These are phyloP conservation scores for Camelus bactrianus DNA, from an alignment of 2,113 vertebrate species.

Conservation along the genomic window DNA sequence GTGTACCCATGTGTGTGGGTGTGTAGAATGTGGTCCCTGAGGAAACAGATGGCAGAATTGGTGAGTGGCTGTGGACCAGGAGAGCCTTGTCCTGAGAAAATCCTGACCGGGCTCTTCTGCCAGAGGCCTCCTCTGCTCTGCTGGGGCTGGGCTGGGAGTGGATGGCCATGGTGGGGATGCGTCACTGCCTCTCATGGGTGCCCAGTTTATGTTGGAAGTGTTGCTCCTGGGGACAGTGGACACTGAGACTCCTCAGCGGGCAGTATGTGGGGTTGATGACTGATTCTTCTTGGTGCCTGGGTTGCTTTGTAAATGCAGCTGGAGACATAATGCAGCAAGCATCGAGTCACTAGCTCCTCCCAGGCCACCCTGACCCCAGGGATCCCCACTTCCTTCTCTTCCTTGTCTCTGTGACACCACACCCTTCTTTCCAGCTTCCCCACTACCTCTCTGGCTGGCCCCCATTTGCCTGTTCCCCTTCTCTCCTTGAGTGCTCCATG, in stretches of 20 bases:
- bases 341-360: neutral
- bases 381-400: neutral
- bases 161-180: accelerated
- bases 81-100: neutral
- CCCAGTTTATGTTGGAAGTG: neutral
- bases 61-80: neutral
- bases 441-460: accelerated
- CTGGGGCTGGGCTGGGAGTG: neutral
- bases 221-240: neutral
- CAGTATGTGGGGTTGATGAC: accelerated
- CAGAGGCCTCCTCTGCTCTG: neutral
- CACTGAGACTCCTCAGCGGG: neutral
- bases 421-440: neutral
- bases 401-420: neutral
- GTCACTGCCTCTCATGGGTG: neutral
- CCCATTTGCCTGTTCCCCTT: neutral
- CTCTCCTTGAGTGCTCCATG: neutral
- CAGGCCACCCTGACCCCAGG: neutral
- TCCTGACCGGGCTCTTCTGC: neutral
- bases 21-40: neutral
- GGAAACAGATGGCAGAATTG: neutral
- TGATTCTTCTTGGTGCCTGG: neutral
- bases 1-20: accelerated
- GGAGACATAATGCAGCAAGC: neutral
- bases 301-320: neutral